A percentile compares a stretch with the other conserved stretches of the same genome.
These are phyloP conservation scores for Thrips palmi DNA, from an alignment of 1,140 invertebrate species.

Conservation along the genomic window DNA sequence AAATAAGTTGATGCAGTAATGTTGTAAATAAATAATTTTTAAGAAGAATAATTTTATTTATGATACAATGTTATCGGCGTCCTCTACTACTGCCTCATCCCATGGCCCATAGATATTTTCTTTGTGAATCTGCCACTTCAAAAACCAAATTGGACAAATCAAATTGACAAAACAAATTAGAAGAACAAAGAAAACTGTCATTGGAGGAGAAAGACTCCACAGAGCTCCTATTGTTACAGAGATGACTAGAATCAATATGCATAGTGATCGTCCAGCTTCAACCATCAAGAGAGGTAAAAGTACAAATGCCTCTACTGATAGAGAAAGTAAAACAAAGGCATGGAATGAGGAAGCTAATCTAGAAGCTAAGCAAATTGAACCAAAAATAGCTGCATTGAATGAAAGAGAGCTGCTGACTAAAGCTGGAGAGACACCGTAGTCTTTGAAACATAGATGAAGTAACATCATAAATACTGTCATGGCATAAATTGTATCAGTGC, in stretches of 20 bases:
- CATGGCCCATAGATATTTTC: conserved; percentile 90
- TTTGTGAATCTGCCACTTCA: conserved; percentile 66
- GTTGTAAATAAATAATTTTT: too few relatives aligned
- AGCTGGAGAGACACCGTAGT: conserved; percentile 71
- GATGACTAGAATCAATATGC: conserved; percentile 21
- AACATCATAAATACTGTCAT: conserved; percentile 75
- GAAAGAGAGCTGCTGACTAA: conserved; percentile 66
- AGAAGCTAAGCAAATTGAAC: conserved; percentile 84
- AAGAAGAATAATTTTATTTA: too few relatives aligned
- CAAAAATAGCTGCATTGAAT: conserved; percentile 81
- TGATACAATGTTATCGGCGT: too few relatives aligned
- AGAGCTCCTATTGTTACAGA: conserved; percentile 31
- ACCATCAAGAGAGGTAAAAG: conserved; percentile 64
- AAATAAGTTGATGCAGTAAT: too few relatives aligned
- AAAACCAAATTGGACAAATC: conserved; percentile 62
- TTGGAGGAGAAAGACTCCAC: conserved; percentile 31
- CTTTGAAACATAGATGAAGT: conserved; percentile 74
- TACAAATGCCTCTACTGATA: conserved; percentile 75
- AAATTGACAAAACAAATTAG: conserved; percentile 44
- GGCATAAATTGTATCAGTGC: conserved; percentile 91
- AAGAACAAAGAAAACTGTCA: conserved; percentile 37
- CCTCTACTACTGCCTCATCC: conserved; percentile 80
- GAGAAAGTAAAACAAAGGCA: conserved; percentile 71
- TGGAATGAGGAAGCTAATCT: conserved; percentile 64
- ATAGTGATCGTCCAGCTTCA: conserved; percentile 27